Conservation (phyloP, 2,888 invertebrate genomes). For the Polydrusus cervinus region DNA sequence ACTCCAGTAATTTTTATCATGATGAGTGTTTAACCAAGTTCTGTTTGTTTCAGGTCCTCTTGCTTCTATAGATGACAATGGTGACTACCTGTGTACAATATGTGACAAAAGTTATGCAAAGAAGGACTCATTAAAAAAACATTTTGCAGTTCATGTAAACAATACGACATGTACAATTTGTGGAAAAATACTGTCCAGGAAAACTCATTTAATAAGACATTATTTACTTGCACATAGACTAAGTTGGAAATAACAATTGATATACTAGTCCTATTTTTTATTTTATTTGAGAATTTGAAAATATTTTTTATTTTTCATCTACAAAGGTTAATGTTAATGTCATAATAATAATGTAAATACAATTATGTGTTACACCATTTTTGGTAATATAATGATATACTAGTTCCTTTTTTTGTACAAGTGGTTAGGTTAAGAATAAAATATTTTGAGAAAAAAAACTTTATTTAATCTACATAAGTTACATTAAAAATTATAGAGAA, state of each 20-base stretch:
- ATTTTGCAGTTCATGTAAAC: slow-evolving; percentile 56
- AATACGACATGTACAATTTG: slow-evolving; percentile 59
- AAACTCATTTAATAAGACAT: slow-evolving; percentile 58
- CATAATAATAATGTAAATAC: no score
- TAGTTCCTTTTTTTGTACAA: no score
- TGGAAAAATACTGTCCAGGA: slow-evolving; percentile 58
- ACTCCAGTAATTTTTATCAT: not conserved
- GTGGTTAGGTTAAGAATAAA: no score
- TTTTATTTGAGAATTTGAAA: no score
- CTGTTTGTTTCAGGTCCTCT: slow-evolving; percentile 6
- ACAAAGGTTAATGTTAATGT: no score
- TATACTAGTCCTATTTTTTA: not conserved
- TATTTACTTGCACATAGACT: slow-evolving; percentile 8
- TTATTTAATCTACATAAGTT: slow-evolving; percentile 62
- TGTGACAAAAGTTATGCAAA: slow-evolving; percentile 51
- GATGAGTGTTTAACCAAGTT: not conserved
- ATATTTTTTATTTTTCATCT: no score
- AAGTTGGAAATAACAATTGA: slow-evolving; percentile 1
- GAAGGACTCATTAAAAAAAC: slow-evolving; percentile 50
- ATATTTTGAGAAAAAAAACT: slow-evolving; percentile 59
- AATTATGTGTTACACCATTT: no score
- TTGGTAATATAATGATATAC: no score
- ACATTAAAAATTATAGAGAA: slow-evolving; percentile 59
- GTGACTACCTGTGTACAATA: slow-evolving; percentile 43
- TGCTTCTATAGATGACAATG: slow-evolving; percentile 19